These are phyloP conservation scores for Arnoldichthys spilopterus DNA, from an alignment of 2,797 vertebrate species.

Conservation along the genomic window DNA sequence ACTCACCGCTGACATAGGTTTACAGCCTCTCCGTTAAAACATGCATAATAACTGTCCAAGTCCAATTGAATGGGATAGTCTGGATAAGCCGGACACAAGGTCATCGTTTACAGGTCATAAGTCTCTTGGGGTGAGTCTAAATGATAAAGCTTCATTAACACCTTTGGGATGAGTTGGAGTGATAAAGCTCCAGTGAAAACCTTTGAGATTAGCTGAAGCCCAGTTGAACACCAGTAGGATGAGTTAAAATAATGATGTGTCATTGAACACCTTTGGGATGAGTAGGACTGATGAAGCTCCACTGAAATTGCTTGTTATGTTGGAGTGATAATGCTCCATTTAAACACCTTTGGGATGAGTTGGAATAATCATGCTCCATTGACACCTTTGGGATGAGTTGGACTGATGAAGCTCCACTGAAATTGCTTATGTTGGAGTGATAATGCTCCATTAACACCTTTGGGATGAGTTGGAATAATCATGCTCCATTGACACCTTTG, in stretches of 20 bases:
- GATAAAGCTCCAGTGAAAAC: background rate
- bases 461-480: background rate
- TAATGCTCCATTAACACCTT: background rate
- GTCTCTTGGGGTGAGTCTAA: background rate
- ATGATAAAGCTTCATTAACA: background rate
- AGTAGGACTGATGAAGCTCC: background rate
- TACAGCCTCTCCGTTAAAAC: background rate
- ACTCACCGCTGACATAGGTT: too few relatives aligned
- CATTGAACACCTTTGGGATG: background rate
- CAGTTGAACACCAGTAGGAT: background rate
- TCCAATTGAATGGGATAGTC: background rate
- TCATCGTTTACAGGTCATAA: background rate
- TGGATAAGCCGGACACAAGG: too few relatives aligned
- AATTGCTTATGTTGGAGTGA: too few relatives aligned
- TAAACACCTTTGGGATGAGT: background rate
- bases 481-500: background rate
- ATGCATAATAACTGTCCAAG: too few relatives aligned
- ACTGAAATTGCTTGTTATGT: background rate
- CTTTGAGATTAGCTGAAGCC: background rate
- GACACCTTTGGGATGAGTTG: background rate
- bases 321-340: background rate
- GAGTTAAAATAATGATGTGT: background rate
- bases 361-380: background rate
- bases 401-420: background rate
- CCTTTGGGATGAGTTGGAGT: background rate